Base-by-base conservation (phyloP, 1,140 invertebrate species). In the Idris sp. region DNA sequence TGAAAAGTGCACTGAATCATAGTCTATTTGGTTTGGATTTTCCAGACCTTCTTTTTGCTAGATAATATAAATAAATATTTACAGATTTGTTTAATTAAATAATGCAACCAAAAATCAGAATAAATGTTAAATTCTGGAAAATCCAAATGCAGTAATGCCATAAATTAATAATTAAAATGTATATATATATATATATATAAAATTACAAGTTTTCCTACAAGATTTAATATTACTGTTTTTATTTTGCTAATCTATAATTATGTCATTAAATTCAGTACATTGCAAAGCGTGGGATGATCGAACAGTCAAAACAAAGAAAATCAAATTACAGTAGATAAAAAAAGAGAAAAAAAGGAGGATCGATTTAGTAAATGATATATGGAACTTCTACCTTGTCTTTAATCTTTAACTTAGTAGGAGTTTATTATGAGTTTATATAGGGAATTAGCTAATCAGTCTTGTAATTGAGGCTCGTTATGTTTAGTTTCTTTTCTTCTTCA, bases 391-490 rank as follows among this genome's bases (percentile, higher is more conserved):
- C 79, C 79, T 82, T 80, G 74, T 78, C 74, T 81, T 80, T 62
- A 78, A 78, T 76, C 44, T 80, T 81, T 82, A 78, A 84, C 83
- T 86, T 85, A 82, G 77, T 83, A 76, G 79, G 83, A 83, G 79
- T 85, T 84, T 83, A 62, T 61, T 56, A 85, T 74, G 81, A 81
- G 77, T 82, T 83, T 85, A 84, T 80, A 84, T 73, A 83, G 77
- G 81, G 81, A 81, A 84, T 85, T 86, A 86, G 84, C 86, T 87
- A 86, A 86, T 87, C 86, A 87, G 86, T 87, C 86, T 87, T 87
- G 80, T 86, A 83, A 85, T 86, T 83, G 83, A 87, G 86, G 86
- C 85, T 86, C 82, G 78, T 86, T 85, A 84, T 84, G 77, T 87
- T 75, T 86, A 87, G 74, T 81, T 80, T n/a, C n/a, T n/a, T n/a